Evolutionary conservation across 2,113 vertebrate species (phyloP).

Genomic region (Malaclemys terrapin): DNA sequence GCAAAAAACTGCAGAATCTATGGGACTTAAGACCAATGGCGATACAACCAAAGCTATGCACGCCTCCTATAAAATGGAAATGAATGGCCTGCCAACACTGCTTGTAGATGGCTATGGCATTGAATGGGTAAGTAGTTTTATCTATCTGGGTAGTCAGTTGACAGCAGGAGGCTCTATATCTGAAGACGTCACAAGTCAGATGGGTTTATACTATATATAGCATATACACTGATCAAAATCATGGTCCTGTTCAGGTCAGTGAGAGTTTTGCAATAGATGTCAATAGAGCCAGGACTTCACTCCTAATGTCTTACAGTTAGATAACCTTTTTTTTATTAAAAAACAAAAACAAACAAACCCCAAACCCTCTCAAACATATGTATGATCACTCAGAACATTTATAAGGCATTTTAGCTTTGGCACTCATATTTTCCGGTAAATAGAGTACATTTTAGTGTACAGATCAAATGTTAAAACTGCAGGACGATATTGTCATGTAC

Average conservation of each 20-base stretch:
- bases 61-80: too few species aligned
- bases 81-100: too few species aligned
- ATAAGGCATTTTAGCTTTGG: neutral
- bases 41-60: too few species aligned
- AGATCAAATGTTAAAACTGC: neutral
- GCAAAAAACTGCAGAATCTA: too few species aligned
- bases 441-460: neutral
- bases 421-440: neutral
- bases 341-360: neutral
- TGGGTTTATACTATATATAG: too few species aligned
- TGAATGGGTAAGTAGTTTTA: too few species aligned
- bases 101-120: too few species aligned
- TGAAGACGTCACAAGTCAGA: too few species aligned
- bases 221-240: neutral
- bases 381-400: neutral
- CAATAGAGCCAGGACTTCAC: neutral
- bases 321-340: neutral
- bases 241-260: neutral
- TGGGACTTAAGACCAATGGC: too few species aligned
- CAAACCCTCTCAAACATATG: neutral
- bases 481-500: neutral
- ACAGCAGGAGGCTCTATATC: too few species aligned
- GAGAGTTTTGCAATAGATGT: neutral
- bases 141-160: too few species aligned
- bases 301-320: accelerated